Percentiles rank a stretch among this genome's conserved stretches.
phyloP scores from a whole-genome alignment of 2,888 invertebrate species.

The Carterocephalus palaemon region DNA sequence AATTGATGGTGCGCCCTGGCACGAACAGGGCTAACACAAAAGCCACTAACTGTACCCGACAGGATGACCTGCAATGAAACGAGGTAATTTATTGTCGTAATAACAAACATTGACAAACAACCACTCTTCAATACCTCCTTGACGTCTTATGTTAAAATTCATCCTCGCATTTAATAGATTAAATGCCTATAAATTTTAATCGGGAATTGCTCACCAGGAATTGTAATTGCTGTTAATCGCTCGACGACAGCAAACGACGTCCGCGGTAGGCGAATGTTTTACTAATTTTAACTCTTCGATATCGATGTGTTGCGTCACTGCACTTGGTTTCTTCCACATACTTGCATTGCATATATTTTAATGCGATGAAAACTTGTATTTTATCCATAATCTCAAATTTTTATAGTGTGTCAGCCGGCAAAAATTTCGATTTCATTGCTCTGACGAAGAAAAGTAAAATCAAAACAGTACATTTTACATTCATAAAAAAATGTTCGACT shows the following conservation, averaged over 20 bases:
- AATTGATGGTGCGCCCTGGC: conserved; percentile 61
- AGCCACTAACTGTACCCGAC: conserved; percentile 64
- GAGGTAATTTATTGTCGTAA: conserved; percentile 46
- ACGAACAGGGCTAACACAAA: conserved; percentile 64
- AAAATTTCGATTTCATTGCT: conserved; percentile 2
- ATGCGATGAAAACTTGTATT: conserved; percentile 59
- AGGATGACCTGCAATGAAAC: conserved; percentile 58
- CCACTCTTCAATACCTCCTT: conserved; percentile 39
- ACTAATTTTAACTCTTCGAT: conserved; percentile 60
- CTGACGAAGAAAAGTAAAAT: not conserved
- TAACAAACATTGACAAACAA: conserved; percentile 28
- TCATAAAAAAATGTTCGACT: too few species aligned
- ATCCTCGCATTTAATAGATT: conserved; percentile 38
- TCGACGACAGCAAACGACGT: conserved; percentile 55
- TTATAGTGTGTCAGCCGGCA: not conserved
- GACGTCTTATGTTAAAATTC: conserved; percentile 40
- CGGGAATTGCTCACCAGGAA: conserved; percentile 56
- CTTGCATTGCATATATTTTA: conserved; percentile 67
- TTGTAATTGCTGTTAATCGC: conserved; percentile 60
- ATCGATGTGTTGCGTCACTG: conserved; percentile 67
- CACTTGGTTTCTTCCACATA: conserved; percentile 34
- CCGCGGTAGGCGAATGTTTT: conserved; percentile 62
- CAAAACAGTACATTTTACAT: too few species aligned
- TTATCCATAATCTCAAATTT: conserved; percentile 46
- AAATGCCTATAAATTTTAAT: conserved; percentile 41